Conservation (phyloP, 2,888 invertebrate genomes). For the Dicranocentrus wangi region DNA sequence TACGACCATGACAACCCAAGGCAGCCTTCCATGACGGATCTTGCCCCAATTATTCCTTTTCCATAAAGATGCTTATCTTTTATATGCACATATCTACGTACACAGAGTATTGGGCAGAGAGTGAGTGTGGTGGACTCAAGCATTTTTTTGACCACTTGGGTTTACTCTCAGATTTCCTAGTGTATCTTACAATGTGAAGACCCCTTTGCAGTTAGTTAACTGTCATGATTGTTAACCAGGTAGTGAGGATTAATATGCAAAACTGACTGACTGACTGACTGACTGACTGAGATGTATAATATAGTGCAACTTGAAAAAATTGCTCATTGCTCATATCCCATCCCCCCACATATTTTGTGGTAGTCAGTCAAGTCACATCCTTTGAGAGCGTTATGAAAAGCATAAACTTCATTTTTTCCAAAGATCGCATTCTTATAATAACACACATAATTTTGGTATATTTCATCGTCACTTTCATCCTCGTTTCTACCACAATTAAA, state of each 20-base stretch:
- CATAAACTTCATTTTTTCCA: slow-evolving; percentile 4
- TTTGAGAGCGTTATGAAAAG: too few relatives aligned
- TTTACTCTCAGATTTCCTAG: slow-evolving; percentile 30
- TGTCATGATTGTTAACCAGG: slow-evolving; percentile 20
- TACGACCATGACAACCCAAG: slow-evolving; percentile 67
- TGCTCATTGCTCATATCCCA: too few relatives aligned
- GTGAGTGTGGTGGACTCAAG: too few relatives aligned
- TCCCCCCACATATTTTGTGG: too few relatives aligned
- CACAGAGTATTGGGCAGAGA: too few relatives aligned
- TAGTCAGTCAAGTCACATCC: too few relatives aligned
- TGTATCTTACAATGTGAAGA: slow-evolving; percentile 19
- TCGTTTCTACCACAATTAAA: slow-evolving; percentile 15
- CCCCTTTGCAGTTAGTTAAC: slow-evolving; percentile 6
- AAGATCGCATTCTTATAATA: slow-evolving; percentile 3
- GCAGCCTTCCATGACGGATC: slow-evolving; percentile 69
- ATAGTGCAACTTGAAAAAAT: too few relatives aligned
- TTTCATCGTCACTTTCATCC: slow-evolving; percentile 47
- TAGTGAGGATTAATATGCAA: slow-evolving; percentile 23
- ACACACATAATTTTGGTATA: slow-evolving; percentile 11
- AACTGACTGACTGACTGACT: too few relatives aligned
- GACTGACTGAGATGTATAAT: too few relatives aligned
- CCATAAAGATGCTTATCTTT: slow-evolving; percentile 67
- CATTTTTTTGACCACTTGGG: not conserved
- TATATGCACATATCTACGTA: not conserved
- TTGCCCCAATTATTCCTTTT: slow-evolving; percentile 67